Base-by-base conservation (phyloP, 2,113 vertebrate species). In the Dicrurus megarhynchus region DNA sequence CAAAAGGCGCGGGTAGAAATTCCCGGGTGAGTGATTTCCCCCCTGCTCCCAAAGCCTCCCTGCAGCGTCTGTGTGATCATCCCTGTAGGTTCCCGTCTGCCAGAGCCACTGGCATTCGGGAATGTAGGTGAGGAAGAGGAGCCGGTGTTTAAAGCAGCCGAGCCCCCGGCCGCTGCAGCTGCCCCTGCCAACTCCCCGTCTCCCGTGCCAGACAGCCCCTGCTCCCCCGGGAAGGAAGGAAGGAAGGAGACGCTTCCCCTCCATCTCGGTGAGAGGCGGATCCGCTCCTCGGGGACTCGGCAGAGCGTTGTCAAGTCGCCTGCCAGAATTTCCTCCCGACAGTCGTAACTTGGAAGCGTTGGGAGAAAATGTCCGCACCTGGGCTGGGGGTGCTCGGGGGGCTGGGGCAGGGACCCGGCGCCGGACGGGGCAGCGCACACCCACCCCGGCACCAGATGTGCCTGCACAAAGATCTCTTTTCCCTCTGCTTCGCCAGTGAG, bases 281-380 rank as follows among this genome's bases (percentile, higher is more conserved):
- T 84, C 92, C 42, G 52, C 60, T 92, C 76, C 83, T 56, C 10
- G 2, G 90, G 90, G 92, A 28, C 90, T 86, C 90, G 6, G 85
- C 55, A 13, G 44, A 75, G 82, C 64, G 20, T 37, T 84, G 94
- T 42, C 90, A 53, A 89, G 85, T 90, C 60, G 17, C 83, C 93
- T 92, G 92, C 90, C 96, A 90, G 96, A 81, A 96, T 96, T 93
- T 82, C 92, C 90, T 92, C 85, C 86, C 84, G 83, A 68, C 88
- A 87, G 65, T 60, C 85, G 8, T 1, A 92, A 96, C 96, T 95
- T 78, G 92, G 81, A 50, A 68, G 65, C 73, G 6, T 13, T 19
- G 88, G 85, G 69, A 87, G 90, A 90, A 96, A 96, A 97, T 95
- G 93, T 94, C 95, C 60, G 93, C 93, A 79, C 86, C 88, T 39